These are phyloP conservation scores for Bos indicus DNA, from an alignment of 2,113 vertebrate species.

Conservation along the genomic window DNA sequence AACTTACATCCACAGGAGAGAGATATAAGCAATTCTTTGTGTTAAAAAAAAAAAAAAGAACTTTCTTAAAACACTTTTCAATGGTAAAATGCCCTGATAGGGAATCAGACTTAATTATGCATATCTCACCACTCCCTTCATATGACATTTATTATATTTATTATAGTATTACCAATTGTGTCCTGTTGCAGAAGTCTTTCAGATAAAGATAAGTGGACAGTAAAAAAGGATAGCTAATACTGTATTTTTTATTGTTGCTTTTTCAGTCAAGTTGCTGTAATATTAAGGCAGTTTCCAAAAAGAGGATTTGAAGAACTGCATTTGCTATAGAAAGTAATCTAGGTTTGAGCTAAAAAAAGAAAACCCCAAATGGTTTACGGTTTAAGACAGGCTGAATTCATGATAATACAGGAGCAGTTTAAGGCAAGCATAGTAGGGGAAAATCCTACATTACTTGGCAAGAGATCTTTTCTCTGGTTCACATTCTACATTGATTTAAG, in stretches of 20 bases:
- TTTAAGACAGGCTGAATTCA: constrained; percentile 47
- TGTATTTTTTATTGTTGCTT: constrained; percentile 5
- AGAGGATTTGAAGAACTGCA: constrained; percentile 37
- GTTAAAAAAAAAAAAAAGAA: constrained; percentile 1
- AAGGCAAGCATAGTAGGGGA: background rate
- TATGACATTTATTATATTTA: constrained; percentile 71
- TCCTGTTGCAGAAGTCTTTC: constrained; percentile 37
- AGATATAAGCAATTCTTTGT: background rate
- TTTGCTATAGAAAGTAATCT: constrained; percentile 46
- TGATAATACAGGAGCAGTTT: constrained; percentile 15
- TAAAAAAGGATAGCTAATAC: constrained; percentile 29
- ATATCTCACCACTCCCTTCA: constrained; percentile 72
- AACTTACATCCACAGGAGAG: constrained; percentile 37
- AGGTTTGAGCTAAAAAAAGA: constrained; percentile 36
- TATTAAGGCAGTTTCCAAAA: constrained; percentile 45
- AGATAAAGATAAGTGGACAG: constrained; percentile 49
- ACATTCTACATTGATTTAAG: background rate
- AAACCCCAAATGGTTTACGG: background rate
- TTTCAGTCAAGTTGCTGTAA: constrained; percentile 43
- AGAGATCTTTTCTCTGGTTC: constrained; percentile 16
- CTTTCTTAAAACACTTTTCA: constrained; percentile 65
- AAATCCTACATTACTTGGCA: background rate
- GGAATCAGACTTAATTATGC: constrained; percentile 79
- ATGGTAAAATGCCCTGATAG: constrained; percentile 73
- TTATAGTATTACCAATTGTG: constrained; percentile 14